Conservation (phyloP, 2,888 invertebrate genomes). For the Drosophila mettleri region DNA sequence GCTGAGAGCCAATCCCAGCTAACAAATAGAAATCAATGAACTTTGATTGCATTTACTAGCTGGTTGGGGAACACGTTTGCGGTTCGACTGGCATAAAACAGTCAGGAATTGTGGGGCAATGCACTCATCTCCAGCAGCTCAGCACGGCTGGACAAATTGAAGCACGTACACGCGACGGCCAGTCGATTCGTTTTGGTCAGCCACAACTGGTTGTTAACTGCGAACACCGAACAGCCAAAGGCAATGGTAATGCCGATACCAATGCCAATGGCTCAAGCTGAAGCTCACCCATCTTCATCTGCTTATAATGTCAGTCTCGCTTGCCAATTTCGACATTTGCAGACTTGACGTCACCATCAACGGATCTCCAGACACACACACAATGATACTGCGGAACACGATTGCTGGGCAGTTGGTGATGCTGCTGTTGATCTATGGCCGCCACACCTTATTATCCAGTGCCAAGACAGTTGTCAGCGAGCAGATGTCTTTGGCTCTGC, state of each 20-base stretch:
- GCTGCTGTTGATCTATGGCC: conserved; percentile 49
- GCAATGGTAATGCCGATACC: not conserved
- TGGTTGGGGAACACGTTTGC: conserved; percentile 62
- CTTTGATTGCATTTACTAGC: conserved; percentile 39
- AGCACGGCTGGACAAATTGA: conserved; percentile 46
- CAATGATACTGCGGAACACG: conserved; percentile 80
- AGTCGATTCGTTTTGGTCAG: conserved; percentile 63
- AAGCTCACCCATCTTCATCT: conserved; percentile 50
- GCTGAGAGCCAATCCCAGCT: conserved; percentile 3
- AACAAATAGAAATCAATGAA: conserved; percentile 63
- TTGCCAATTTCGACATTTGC: conserved; percentile 67
- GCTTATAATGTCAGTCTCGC: conserved; percentile 61
- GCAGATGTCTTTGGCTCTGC: conserved; percentile 61
- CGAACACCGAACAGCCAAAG: not conserved
- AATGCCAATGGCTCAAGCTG: not conserved
- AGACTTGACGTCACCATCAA: conserved; percentile 58
- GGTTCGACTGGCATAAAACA: conserved; percentile 18
- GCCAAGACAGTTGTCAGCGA: conserved; percentile 74
- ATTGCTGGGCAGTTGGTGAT: conserved; percentile 48
- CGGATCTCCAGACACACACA: conserved; percentile 19
- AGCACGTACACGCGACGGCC: conserved; percentile 46
- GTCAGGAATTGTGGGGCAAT: conserved; percentile 38
- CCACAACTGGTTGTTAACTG: conserved; percentile 60
- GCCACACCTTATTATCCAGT: conserved; percentile 44
- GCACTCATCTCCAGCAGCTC: conserved; percentile 36